Evolutionary conservation across 2,113 vertebrate genomes (phyloP).

Genomic region (Delphinapterus leucas): DNA sequence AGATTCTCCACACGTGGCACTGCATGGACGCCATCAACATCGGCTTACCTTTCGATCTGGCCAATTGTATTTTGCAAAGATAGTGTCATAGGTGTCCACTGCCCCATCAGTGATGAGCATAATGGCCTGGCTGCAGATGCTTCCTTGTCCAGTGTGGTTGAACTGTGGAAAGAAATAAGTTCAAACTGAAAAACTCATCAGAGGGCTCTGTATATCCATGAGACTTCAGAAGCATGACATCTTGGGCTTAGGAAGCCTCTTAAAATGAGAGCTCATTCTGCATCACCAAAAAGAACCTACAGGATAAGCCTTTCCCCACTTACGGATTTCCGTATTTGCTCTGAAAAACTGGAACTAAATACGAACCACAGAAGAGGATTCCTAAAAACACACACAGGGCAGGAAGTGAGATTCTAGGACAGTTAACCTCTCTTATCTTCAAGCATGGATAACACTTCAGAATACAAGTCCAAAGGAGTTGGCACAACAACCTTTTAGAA

Average conservation of each 20-base stretch:
- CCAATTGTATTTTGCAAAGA: slow-evolving; percentile 98
- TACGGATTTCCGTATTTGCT: not conserved
- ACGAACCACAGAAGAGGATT: not conserved
- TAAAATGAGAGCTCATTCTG: not conserved
- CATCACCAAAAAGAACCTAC: not conserved
- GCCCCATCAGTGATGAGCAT: slow-evolving; percentile 99
- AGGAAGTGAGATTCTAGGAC: not conserved
- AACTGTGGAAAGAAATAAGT: slow-evolving; percentile 84
- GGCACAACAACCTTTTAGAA: not conserved
- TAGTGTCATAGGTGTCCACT: slow-evolving; percentile 95
- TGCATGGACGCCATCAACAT: fast-evolving
- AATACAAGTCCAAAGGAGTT: not conserved
- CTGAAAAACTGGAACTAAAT: not conserved
- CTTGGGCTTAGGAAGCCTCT: not conserved
- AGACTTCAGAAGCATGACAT: not conserved
- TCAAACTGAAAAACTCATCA: not conserved
- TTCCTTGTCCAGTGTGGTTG: slow-evolving; percentile 96
- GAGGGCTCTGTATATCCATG: not conserved
- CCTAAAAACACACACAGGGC: not conserved
- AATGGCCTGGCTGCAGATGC: slow-evolving; percentile 97
- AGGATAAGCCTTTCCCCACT: not conserved
- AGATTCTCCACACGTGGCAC: not conserved
- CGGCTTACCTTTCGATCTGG: slow-evolving; percentile 95
- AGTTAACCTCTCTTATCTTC: not conserved
- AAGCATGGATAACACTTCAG: not conserved